Conservation (phyloP, 2,113 vertebrate species). For the Motacilla tschutschensis region DNA sequence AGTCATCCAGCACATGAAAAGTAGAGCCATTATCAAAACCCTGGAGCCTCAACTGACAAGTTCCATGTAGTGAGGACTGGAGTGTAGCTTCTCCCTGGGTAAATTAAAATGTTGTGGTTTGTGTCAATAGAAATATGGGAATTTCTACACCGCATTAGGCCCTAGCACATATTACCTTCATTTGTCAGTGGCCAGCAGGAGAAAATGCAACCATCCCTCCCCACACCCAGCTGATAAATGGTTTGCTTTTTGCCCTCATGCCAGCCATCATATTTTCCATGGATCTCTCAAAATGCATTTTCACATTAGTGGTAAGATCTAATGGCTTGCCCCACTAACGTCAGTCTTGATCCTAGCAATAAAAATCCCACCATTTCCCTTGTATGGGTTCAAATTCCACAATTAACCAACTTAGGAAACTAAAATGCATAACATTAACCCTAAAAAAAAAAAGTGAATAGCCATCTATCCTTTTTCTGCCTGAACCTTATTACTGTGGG, state of each 20-base stretch:
- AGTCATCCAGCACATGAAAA: neutral
- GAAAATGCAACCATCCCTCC: neutral
- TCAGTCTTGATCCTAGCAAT: neutral
- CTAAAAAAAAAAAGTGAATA: neutral
- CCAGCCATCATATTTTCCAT: neutral
- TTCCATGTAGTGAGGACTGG: neutral
- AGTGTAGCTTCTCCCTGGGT: neutral
- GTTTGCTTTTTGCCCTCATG: neutral
- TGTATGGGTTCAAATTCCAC: neutral
- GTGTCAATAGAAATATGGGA: neutral
- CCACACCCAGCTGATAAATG: neutral
- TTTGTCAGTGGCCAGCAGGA: neutral
- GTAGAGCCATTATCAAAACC: slow-evolving; percentile 19
- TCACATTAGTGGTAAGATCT: neutral
- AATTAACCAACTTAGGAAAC: neutral
- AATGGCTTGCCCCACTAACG: neutral
- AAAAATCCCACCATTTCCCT: neutral
- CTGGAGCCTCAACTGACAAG: slow-evolving; percentile 5
- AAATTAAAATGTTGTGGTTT: slow-evolving; percentile 23
- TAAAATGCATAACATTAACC: neutral
- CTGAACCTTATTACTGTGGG: neutral
- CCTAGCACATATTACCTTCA: neutral
- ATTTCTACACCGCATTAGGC: neutral
- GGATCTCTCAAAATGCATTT: neutral
- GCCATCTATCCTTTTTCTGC: neutral